Conservation (phyloP, 2,113 vertebrate species). For the Oncorhynchus mykiss region DNA sequence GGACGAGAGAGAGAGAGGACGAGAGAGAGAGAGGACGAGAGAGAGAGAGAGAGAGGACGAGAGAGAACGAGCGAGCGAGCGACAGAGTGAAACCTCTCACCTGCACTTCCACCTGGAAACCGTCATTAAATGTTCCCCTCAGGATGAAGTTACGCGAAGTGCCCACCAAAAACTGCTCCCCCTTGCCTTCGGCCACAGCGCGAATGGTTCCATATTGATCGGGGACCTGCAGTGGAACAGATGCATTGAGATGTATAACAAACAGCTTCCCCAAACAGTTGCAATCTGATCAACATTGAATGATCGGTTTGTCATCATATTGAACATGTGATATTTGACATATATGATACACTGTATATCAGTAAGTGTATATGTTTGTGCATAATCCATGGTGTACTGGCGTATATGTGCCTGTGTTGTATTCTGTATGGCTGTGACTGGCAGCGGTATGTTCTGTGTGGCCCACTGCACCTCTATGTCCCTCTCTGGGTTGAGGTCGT, state of each 20-base stretch:
- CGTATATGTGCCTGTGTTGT: not conserved
- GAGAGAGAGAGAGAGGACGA: too few relatives aligned
- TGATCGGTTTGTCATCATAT: too few relatives aligned
- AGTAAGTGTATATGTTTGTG: not conserved
- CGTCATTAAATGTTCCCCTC: conserved; percentile 92
- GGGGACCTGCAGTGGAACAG: conserved; percentile 79
- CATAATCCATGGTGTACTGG: too few relatives aligned
- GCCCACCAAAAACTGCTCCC: conserved; percentile 91
- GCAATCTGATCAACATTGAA: too few relatives aligned
- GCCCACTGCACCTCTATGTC: conserved; percentile 82
- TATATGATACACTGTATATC: too few relatives aligned
- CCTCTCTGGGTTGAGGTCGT: conserved; percentile 85
- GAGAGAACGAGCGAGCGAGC: too few relatives aligned
- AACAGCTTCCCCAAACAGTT: not conserved
- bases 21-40: too few relatives aligned
- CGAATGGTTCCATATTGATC: conserved; percentile 95
- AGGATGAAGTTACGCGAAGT: conserved; percentile 95
- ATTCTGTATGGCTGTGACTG: not conserved
- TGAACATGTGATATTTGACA: too few relatives aligned
- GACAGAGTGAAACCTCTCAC: conserved; percentile 53
- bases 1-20: too few relatives aligned
- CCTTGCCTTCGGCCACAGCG: conserved; percentile 92
- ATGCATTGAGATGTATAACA: not conserved
- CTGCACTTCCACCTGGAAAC: conserved; percentile 94
- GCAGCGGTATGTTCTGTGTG: not conserved